Evolutionary conservation across 2,113 vertebrate genomes (phyloP).

Genomic region (Symphodus melops): DNA sequence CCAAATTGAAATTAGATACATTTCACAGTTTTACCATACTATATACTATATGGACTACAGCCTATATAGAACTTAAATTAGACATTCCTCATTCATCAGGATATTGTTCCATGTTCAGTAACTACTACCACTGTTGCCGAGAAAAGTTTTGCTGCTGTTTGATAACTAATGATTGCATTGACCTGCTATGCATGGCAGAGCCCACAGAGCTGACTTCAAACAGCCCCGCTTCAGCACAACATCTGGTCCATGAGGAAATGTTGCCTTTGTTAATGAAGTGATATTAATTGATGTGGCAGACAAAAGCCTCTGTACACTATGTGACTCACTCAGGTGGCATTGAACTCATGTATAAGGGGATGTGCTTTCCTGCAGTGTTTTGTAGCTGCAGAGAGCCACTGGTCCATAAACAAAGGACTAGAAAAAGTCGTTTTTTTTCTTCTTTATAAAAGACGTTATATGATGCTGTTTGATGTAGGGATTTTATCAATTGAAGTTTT

Average conservation of each 20-base stretch:
- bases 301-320: slow-evolving; percentile 67
- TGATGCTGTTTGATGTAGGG: slow-evolving; percentile 59
- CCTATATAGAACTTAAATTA: not conserved
- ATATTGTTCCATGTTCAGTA: not conserved
- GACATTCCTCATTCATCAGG: not conserved
- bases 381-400: slow-evolving; percentile 1
- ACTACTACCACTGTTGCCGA: not conserved
- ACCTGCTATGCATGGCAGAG: slow-evolving; percentile 63
- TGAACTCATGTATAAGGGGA: slow-evolving; percentile 15
- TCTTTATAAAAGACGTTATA: slow-evolving; percentile 53
- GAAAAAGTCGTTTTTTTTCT: slow-evolving; percentile 35
- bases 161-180: slow-evolving; percentile 70
- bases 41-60: too few relatives aligned
- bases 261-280: slow-evolving; percentile 76
- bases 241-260: slow-evolving; percentile 70
- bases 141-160: slow-evolving; percentile 22
- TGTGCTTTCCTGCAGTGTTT: slow-evolving; percentile 17
- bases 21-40: too few relatives aligned
- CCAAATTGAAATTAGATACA: too few relatives aligned
- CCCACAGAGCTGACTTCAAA: slow-evolving; percentile 72
- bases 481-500: slow-evolving; percentile 35
- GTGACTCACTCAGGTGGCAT: slow-evolving; percentile 51
- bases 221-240: slow-evolving; percentile 56
- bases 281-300: slow-evolving; percentile 75
- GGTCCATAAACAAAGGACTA: slow-evolving; percentile 35